Percentiles rank a stretch among this genome's conserved stretches.
Evolutionary conservation across 2,888 invertebrate genomes (phyloP).

Genomic region (Amaurobius ferox): DNA sequence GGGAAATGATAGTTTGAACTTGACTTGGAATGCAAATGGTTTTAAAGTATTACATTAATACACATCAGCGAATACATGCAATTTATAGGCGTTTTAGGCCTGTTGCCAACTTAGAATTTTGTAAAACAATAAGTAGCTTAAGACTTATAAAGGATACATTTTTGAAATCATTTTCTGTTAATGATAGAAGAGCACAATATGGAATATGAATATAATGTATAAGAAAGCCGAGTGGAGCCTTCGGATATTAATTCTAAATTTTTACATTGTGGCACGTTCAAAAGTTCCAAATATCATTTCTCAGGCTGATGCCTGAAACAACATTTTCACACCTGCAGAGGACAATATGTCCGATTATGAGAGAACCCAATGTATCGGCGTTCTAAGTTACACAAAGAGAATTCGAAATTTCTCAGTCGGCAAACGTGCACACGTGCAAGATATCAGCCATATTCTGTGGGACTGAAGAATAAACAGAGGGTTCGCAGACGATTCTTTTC

Average conservation of each 20-base stretch:
- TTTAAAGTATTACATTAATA: too few relatives aligned
- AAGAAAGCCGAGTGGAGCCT: too few relatives aligned
- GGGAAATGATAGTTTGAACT: too few relatives aligned
- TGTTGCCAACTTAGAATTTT: too few relatives aligned
- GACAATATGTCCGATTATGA: not conserved
- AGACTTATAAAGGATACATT: too few relatives aligned
- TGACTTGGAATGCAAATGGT: too few relatives aligned
- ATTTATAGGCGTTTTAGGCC: too few relatives aligned
- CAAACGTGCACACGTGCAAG: constrained; percentile 36
- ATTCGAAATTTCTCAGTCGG: constrained; percentile 39
- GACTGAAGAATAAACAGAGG: constrained; percentile 39
- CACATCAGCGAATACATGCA: too few relatives aligned
- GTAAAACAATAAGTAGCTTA: too few relatives aligned
- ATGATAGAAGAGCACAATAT: too few relatives aligned
- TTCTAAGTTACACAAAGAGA: constrained; percentile 26
- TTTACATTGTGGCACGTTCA: not conserved
- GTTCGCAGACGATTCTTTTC: constrained; percentile 25
- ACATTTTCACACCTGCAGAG: constrained; percentile 5
- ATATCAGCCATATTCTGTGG: constrained; percentile 37
- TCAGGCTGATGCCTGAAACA: not conserved
- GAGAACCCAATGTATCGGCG: not conserved
- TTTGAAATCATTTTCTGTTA: too few relatives aligned
- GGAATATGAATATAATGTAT: too few relatives aligned
- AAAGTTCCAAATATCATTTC: not conserved
- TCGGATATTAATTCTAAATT: not conserved